phyloP scores from a whole-genome alignment of 2,797 vertebrate genomes.

The Setipinna tenuifilis region DNA sequence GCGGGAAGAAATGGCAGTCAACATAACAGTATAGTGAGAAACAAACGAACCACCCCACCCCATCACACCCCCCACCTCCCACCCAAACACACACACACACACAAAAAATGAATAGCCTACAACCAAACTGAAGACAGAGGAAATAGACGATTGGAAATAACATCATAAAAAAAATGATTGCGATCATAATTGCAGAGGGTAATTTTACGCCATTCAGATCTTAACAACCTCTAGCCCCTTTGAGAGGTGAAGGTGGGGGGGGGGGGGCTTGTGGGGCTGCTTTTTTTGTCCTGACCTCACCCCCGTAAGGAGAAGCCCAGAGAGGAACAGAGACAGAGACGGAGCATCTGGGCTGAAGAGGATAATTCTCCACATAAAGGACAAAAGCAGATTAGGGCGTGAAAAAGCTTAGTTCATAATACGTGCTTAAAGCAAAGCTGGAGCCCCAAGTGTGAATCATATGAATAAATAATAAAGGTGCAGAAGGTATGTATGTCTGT shows the following conservation, averaged over 20 bases:
- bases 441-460: slow-evolving; percentile 47
- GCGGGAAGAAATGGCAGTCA: slow-evolving; percentile 3
- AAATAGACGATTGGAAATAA: not conserved
- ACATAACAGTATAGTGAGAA: not conserved
- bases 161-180: not conserved
- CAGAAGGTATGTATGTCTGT: slow-evolving; percentile 8
- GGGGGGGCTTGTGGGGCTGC: not conserved
- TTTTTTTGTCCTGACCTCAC: not conserved
- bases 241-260: not conserved
- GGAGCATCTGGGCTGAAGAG: slow-evolving; percentile 52
- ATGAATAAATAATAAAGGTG: slow-evolving; percentile 29
- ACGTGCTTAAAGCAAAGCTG: slow-evolving; percentile 34
- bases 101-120: not conserved
- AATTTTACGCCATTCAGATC: not conserved
- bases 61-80: not conserved
- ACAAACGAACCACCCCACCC: not conserved
- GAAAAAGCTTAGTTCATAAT: slow-evolving; percentile 50
- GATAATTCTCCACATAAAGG: slow-evolving; percentile 48
- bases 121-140: not conserved
- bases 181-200: not conserved
- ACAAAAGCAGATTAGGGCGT: slow-evolving; percentile 56
- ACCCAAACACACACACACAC: not conserved
- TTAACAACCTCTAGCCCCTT: not conserved
- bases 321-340: not conserved
- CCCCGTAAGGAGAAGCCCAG: not conserved